These are phyloP conservation scores for Acanthoscelides obtectus DNA, from an alignment of 2,888 invertebrate genomes.

Conservation along the genomic window DNA sequence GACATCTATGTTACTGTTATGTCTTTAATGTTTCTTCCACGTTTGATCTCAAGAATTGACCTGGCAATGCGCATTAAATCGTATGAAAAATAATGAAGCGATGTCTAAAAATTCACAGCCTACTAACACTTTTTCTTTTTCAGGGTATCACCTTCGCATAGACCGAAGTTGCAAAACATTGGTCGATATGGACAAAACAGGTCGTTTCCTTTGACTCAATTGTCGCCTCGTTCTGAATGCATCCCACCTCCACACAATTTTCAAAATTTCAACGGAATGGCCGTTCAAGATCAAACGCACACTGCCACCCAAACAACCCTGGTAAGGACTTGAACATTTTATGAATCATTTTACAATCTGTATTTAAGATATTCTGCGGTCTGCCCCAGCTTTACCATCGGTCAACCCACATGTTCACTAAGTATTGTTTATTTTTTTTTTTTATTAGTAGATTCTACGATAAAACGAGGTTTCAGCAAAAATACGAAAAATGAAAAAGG, in stretches of 20 bases:
- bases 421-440: neutral
- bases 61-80: too few species aligned
- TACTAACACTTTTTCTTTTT: conserved; percentile 21
- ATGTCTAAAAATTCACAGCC: too few species aligned
- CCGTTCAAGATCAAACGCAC: conserved; percentile 50
- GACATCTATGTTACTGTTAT: too few species aligned
- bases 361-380: neutral
- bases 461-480: neutral
- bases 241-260: conserved; percentile 47
- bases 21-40: too few species aligned
- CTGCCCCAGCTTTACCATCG: neutral
- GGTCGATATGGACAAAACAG: conserved; percentile 33
- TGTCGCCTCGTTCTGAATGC: conserved; percentile 37
- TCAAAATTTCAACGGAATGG: conserved; percentile 39
- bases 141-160: conserved; percentile 70
- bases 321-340: too few species aligned
- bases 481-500: neutral
- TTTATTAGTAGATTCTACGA: neutral
- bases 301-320: conserved; percentile 76
- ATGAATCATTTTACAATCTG: neutral
- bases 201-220: conserved; percentile 40
- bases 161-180: conserved; percentile 55
- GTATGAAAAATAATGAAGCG: too few species aligned
- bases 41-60: too few species aligned
- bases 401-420: neutral